These are phyloP conservation scores for Diorhabda elongata DNA, from an alignment of 1,140 invertebrate genomes.

Conservation along the genomic window DNA sequence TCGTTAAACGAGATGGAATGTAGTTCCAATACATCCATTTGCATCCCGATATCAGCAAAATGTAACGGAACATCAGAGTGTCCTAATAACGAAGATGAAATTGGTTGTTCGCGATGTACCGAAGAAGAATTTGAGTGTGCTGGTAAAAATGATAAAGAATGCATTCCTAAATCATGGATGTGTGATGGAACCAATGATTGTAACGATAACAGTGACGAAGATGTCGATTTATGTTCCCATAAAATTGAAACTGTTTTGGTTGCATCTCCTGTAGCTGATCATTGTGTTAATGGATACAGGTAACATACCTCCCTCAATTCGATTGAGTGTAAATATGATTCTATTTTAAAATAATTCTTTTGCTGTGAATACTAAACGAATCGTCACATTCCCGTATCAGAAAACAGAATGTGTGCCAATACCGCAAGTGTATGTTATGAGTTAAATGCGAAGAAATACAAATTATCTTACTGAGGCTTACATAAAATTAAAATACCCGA, in stretches of 20 bases:
- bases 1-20: constrained; percentile 53
- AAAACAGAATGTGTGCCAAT: no score
- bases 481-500: no score
- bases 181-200: constrained; percentile 68
- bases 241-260: constrained; percentile 15
- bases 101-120: constrained; percentile 50
- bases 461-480: no score
- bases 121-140: constrained; percentile 56
- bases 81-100: constrained; percentile 62
- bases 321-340: no score
- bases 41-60: constrained; percentile 40
- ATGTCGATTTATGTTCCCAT: constrained; percentile 45
- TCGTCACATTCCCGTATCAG: no score
- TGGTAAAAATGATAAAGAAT: constrained; percentile 47
- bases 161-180: constrained; percentile 57
- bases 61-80: constrained; percentile 60
- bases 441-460: no score
- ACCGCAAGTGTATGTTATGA: no score
- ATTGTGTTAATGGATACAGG: constrained; percentile 52
- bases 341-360: no score
- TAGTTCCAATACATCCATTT: constrained; percentile 53
- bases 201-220: constrained; percentile 64
- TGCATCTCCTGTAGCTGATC: constrained; percentile 11
- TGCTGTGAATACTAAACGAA: no score
- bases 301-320: constrained; percentile 44